phyloP scores from a whole-genome alignment of 2,113 vertebrate genomes.

The Saguinus imperator region DNA sequence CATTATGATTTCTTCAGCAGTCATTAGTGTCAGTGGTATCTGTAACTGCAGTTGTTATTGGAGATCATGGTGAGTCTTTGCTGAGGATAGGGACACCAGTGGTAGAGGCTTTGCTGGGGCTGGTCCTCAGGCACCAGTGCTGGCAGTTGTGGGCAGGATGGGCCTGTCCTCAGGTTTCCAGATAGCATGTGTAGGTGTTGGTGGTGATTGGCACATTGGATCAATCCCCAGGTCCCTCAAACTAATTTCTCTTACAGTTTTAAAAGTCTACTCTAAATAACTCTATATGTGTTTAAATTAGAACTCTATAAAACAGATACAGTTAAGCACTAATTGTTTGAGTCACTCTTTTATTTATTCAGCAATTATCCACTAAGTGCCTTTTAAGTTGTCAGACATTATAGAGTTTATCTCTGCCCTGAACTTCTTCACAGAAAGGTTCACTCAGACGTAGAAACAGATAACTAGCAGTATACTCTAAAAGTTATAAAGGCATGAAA shows the following conservation, averaged over 20 bases:
- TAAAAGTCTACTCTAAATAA: constrained; percentile 1
- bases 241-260: background rate
- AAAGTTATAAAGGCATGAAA: background rate
- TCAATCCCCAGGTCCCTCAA: background rate
- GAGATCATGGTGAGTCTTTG: background rate
- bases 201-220: background rate
- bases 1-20: background rate
- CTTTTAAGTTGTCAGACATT: background rate
- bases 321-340: background rate
- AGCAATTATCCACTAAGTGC: background rate
- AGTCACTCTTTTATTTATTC: background rate
- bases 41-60: background rate
- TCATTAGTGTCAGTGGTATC: background rate
- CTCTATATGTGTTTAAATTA: background rate
- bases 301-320: background rate
- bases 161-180: background rate
- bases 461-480: background rate
- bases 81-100: too few relatives aligned
- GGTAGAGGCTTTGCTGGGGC: background rate
- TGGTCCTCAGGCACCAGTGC: background rate
- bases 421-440: background rate
- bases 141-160: background rate
- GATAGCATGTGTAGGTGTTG: background rate
- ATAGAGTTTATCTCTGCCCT: background rate
- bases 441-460: background rate